Conservation (phyloP, 2,888 invertebrate species). For the Epirrhoe tristata region DNA sequence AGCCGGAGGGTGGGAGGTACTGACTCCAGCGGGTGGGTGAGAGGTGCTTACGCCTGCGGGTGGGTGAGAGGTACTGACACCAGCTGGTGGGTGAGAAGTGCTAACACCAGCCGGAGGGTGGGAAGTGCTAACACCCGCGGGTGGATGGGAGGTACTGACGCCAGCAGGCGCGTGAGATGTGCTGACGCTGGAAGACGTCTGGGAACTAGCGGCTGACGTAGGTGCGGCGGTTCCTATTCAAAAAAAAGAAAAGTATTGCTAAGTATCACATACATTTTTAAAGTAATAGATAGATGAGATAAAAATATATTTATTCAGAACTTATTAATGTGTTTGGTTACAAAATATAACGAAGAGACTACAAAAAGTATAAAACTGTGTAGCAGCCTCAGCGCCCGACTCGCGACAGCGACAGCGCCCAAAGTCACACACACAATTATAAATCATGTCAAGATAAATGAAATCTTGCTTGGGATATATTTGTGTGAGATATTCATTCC, state of each 20-base stretch:
- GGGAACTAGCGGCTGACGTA: slow-evolving; percentile 55
- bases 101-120: slow-evolving; percentile 54
- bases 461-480: too few relatives aligned
- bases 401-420: too few relatives aligned
- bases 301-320: too few relatives aligned
- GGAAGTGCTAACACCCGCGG: slow-evolving; percentile 55
- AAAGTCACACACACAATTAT: too few relatives aligned
- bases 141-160: slow-evolving; percentile 54
- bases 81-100: slow-evolving; percentile 48
- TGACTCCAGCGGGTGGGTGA: slow-evolving; percentile 54
- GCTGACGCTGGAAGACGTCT: slow-evolving; percentile 60
- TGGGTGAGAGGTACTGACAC: slow-evolving; percentile 51
- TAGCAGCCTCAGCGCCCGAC: too few relatives aligned
- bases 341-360: too few relatives aligned
- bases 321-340: too few relatives aligned
- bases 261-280: neutral
- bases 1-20: slow-evolving; percentile 57
- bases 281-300: too few relatives aligned
- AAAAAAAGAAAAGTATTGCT: slow-evolving; percentile 20
- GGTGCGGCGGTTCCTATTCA: slow-evolving; percentile 47
- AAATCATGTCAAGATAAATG: too few relatives aligned
- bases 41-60: slow-evolving; percentile 53
- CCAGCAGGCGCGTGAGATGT: slow-evolving; percentile 56
- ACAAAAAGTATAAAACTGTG: too few relatives aligned
- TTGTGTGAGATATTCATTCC: too few relatives aligned